Evolutionary conservation across 2,113 vertebrate genomes (phyloP).

Genomic region (Ctenomys sociabilis): DNA sequence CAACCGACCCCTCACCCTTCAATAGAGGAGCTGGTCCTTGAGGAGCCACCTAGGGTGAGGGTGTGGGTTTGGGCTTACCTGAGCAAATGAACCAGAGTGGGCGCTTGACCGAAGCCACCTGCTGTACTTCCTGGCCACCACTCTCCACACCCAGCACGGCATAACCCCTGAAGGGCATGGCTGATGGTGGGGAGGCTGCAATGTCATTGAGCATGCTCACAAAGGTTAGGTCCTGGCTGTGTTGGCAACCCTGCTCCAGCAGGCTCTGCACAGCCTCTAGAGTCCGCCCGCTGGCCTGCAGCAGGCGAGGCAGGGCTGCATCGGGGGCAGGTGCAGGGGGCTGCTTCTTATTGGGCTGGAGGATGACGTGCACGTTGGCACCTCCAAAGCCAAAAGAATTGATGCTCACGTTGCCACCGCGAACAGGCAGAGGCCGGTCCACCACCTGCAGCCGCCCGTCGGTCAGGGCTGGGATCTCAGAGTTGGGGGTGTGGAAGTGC

Average conservation of each 20-base stretch:
- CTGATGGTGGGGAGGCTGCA: conserved; percentile 81
- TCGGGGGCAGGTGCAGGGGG: background rate
- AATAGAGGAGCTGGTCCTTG: background rate
- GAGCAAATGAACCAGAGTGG: conserved; percentile 97
- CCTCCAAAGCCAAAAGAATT: conserved; percentile 99
- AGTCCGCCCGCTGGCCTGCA: conserved; percentile 93
- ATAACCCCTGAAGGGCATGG: conserved; percentile 95
- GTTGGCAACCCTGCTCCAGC: conserved; percentile 87
- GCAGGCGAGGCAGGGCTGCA: conserved; percentile 83
- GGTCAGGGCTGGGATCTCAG: conserved; percentile 91
- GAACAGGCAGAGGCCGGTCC: conserved; percentile 88
- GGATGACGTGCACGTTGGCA: conserved; percentile 94
- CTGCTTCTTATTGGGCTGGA: conserved; percentile 85
- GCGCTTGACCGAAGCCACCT: conserved; percentile 84
- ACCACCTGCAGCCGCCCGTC: conserved; percentile 91
- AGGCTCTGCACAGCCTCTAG: conserved; percentile 88
- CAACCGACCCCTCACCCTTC: background rate
- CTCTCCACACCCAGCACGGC: conserved; percentile 87
- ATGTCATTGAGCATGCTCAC: conserved; percentile 91
- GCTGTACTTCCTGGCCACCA: conserved; percentile 88
- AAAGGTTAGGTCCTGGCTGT: conserved; percentile 84
- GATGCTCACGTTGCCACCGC: conserved; percentile 91
- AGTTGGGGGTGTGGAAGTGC: conserved; percentile 91
- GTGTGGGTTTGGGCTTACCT: conserved; percentile 84
- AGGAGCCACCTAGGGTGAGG: accelerated